Conservation (phyloP, 2,888 invertebrate species). For the Deilephila porcellus region DNA sequence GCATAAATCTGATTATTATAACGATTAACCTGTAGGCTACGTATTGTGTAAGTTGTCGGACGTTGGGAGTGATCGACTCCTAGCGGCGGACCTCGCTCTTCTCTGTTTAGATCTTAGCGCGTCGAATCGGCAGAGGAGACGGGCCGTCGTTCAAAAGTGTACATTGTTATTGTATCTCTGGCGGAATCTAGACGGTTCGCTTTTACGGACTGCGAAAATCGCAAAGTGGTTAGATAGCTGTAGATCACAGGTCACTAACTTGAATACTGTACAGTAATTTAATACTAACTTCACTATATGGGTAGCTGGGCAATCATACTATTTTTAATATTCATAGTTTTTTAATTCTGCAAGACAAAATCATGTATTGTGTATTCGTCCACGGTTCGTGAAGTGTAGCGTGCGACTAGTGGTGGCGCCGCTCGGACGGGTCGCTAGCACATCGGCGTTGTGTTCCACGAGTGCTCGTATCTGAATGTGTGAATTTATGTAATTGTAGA, state of each 20-base stretch:
- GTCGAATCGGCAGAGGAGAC: background rate
- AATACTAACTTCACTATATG: constrained; percentile 82
- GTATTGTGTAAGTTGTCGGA: constrained; percentile 68
- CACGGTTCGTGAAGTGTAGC: constrained; percentile 60
- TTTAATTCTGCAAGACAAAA: constrained; percentile 66
- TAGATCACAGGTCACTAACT: constrained; percentile 73
- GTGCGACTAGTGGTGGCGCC: constrained; percentile 47
- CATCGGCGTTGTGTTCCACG: constrained; percentile 9
- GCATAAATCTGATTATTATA: constrained; percentile 82
- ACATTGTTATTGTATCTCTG: constrained; percentile 37
- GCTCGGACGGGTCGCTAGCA: constrained; percentile 1
- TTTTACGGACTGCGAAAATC: constrained; percentile 54
- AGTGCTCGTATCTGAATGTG: constrained; percentile 41
- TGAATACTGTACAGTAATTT: constrained; percentile 79
- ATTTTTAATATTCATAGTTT: constrained; percentile 77
- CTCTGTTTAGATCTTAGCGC: constrained; percentile 4
- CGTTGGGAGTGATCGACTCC: constrained; percentile 58
- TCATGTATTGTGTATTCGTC: constrained; percentile 71
- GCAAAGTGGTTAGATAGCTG: constrained; percentile 68
- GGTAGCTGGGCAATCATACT: constrained; percentile 84
- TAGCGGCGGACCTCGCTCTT: constrained; percentile 32
- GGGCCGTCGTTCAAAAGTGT: constrained; percentile 20
- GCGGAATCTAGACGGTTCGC: constrained; percentile 44
- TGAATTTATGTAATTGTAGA: constrained; percentile 47
- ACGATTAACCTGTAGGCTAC: constrained; percentile 72